A percentile compares a stretch with the other conserved stretches of the same genome.
Evolutionary conservation across 2,113 vertebrate species (phyloP).

Genomic region (Suncus etruscus): DNA sequence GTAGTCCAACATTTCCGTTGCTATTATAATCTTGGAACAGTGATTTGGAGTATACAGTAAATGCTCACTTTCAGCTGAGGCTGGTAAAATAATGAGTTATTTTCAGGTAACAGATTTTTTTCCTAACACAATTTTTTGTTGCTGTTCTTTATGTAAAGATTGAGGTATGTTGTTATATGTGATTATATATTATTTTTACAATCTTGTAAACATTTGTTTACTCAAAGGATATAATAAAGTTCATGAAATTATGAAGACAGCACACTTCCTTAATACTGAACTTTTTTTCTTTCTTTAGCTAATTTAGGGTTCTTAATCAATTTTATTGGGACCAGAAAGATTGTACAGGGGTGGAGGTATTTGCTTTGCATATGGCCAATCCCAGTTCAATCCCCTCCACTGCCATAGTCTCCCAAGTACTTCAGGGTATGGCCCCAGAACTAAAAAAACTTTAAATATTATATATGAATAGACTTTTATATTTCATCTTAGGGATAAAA

Average conservation of each 20-base stretch:
- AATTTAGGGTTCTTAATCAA: slow-evolving; percentile 16
- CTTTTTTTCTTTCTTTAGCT: slow-evolving; percentile 39
- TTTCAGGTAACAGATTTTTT: slow-evolving; percentile 43
- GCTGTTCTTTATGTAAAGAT: not conserved
- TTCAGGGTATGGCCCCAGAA: too few relatives aligned
- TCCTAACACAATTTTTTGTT: not conserved
- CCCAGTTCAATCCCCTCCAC: too few relatives aligned
- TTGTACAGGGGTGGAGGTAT: not conserved
- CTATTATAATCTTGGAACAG: not conserved
- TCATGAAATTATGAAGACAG: slow-evolving; percentile 22
- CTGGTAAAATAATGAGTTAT: not conserved
- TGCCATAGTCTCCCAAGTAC: too few relatives aligned
- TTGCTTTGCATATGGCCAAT: not conserved
- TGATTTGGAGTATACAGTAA: slow-evolving; percentile 24
- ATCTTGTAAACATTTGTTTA: slow-evolving; percentile 15
- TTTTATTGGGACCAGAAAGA: too few relatives aligned
- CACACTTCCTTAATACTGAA: slow-evolving; percentile 9
- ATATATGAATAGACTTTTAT: not conserved
- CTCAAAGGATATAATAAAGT: slow-evolving; percentile 30
- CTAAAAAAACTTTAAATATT: too few relatives aligned
- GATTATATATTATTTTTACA: slow-evolving; percentile 34
- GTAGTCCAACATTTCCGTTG: slow-evolving; percentile 4
- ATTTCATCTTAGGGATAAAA: slow-evolving; percentile 20
- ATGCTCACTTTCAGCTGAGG: slow-evolving; percentile 22
- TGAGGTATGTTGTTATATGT: slow-evolving; percentile 25